Conservation (phyloP, 2,797 vertebrate genomes). For the Tenualosa thibaudeaui region DNA sequence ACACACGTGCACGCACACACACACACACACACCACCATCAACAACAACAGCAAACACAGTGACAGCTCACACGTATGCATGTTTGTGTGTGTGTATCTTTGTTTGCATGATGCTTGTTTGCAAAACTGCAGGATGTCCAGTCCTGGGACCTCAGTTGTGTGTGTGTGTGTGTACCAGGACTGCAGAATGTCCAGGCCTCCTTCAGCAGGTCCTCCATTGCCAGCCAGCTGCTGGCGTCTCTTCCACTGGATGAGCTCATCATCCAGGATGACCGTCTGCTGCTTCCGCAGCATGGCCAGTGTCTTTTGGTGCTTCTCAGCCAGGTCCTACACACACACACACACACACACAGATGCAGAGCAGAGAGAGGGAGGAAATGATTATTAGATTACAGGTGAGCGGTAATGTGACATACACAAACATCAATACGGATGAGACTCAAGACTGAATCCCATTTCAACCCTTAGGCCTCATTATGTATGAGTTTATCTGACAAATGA, state of each 20-base stretch:
- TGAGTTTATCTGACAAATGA: too few species aligned
- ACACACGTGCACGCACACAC: constrained; percentile 24
- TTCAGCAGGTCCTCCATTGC: constrained; percentile 86
- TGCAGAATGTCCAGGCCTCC: constrained; percentile 90
- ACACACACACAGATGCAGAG: not conserved
- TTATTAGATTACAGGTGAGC: too few species aligned
- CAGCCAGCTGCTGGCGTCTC: constrained; percentile 90
- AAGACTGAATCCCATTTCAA: too few species aligned
- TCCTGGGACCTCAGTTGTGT: too few species aligned
- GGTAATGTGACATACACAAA: too few species aligned
- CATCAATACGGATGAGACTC: too few species aligned
- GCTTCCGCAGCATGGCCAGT: constrained; percentile 85
- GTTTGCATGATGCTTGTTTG: not conserved
- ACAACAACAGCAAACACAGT: too few species aligned
- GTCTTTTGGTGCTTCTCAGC: constrained; percentile 94
- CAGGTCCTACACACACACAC: constrained; percentile 74
- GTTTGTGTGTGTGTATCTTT: constrained; percentile 48
- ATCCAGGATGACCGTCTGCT: constrained; percentile 91
- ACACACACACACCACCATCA: constrained; percentile 19
- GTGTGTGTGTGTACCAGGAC: constrained; percentile 74
- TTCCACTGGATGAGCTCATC: constrained; percentile 98
- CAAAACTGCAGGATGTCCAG: too few species aligned
- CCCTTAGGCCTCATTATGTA: too few species aligned
- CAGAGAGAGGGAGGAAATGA: not conserved
- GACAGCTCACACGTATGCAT: not conserved